Evolutionary conservation across 2,797 vertebrate genomes (phyloP), one percentile per base, ranked within the genome.

Genomic region (Lepilemur septentrionalis): DNA sequence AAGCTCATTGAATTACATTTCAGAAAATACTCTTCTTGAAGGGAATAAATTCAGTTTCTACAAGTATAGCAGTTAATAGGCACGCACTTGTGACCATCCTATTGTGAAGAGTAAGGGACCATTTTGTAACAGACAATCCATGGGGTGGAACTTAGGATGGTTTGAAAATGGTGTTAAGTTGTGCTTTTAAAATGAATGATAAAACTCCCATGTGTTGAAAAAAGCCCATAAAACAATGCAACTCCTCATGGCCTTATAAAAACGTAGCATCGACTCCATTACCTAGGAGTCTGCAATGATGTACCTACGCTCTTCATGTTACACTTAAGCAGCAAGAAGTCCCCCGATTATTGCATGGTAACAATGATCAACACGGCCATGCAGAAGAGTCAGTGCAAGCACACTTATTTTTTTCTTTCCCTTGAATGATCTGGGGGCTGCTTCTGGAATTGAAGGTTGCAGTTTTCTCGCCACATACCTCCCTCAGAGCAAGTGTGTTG

Each of bases 351-450:
- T 0, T 0, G 93, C 93, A 94, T 81, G 94, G 65, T 93, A 82
- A 94, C 83, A 69, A 46, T 57, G 97, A 94, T 63, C 65, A 25
- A 43, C 41, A 43, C 5, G 63, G 72, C 84, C 93, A 76, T 20
- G 52, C 78, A 59, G 91, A 94, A 95, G 94, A 95, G 95, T 87
- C 97, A 97, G 97, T 67, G 93, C 91, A 96, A 98, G 90, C n/a
- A 96, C 35, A 80, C 80, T 96, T 91, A 91, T 93, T 91, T 78
- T 92, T 4, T 86, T n/a, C 92, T 97, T 76, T 82, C 95, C 95
- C 75, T 92, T 69, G 91, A 97, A 96, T 76, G 95, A 98, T 96
- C 25, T 96, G 63, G 32, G 75, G 0, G 0, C 75, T 83, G 75
- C 88, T 93, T 93, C 97, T 93, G 97, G 97, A 98, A 98, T 46